Evolutionary conservation across 1,140 invertebrate species (phyloP).

Genomic region (Babylonia areolata): DNA sequence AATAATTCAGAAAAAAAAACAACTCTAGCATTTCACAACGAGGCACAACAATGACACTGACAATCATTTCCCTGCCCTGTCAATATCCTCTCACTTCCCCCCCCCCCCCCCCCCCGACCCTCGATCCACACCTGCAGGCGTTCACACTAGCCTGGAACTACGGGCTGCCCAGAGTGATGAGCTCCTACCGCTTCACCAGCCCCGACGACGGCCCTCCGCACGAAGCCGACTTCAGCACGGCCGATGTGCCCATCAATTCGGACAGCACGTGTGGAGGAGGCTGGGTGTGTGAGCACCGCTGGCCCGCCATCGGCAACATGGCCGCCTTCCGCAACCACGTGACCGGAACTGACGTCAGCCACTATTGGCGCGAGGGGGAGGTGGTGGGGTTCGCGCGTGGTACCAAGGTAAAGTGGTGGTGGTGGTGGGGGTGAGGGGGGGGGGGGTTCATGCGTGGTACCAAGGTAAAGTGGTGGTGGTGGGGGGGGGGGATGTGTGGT

Average conservation of each 20-base stretch:
- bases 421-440: slow-evolving; percentile 56
- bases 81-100: no score
- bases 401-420: slow-evolving; percentile 54
- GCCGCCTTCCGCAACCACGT: slow-evolving; percentile 62
- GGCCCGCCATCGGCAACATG: slow-evolving; percentile 89
- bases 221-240: slow-evolving; percentile 79
- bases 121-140: no score
- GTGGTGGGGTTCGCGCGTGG: slow-evolving; percentile 70
- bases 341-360: slow-evolving; percentile 55
- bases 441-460: slow-evolving; percentile 69
- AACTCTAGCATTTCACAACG: no score
- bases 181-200: slow-evolving; percentile 80
- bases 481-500: slow-evolving; percentile 67
- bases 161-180: slow-evolving; percentile 85
- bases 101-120: no score
- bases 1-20: no score
- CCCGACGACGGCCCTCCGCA: slow-evolving; percentile 53
- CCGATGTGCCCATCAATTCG: slow-evolving; percentile 76
- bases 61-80: no score
- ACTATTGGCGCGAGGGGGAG: slow-evolving; percentile 60
- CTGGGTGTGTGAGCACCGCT: slow-evolving; percentile 93
- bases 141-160: slow-evolving; percentile 87
- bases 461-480: slow-evolving; percentile 52
- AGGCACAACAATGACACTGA: no score
- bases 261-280: slow-evolving; percentile 83